These are phyloP conservation scores for Rutpela maculata DNA, from an alignment of 2,888 invertebrate species.

Conservation along the genomic window DNA sequence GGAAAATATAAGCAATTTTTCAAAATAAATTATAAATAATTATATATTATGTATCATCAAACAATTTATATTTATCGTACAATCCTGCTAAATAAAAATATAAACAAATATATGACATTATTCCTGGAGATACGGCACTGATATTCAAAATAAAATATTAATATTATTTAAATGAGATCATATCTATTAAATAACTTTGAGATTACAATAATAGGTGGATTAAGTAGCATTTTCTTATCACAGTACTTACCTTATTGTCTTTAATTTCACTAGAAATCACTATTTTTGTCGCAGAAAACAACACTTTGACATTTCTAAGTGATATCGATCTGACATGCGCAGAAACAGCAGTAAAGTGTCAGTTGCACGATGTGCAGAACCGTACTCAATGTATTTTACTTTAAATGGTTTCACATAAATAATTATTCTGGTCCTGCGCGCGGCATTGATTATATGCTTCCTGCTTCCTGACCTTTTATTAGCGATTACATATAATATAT, in stretches of 20 bases:
- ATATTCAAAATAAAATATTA: constrained; percentile 4
- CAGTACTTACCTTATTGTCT: constrained; percentile 58
- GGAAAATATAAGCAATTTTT: constrained; percentile 32
- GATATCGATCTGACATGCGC: constrained; percentile 57
- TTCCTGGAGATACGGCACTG: constrained; percentile 24
- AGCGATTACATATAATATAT: too few relatives aligned
- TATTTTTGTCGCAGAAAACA: constrained; percentile 54
- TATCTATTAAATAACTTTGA: constrained; percentile 5
- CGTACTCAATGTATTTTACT: constrained; percentile 43
- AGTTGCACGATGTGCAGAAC: constrained; percentile 34
- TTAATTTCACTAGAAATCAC: constrained; percentile 52
- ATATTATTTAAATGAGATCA: not conserved
- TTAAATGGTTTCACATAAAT: not conserved
- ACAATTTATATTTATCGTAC: too few relatives aligned
- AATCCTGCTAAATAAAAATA: not conserved
- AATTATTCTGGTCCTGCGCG: not conserved
- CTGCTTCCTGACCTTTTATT: not conserved
- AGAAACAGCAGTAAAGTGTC: not conserved
- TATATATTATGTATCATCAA: too few relatives aligned
- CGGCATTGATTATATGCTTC: not conserved
- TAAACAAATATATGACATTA: constrained; percentile 19
- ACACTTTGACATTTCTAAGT: constrained; percentile 58
- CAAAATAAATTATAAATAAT: not conserved
- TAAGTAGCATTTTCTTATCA: not conserved
- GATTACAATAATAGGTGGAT: not conserved